Conservation (phyloP, 2,888 invertebrate species). For the Caradrina clavipalpis region DNA sequence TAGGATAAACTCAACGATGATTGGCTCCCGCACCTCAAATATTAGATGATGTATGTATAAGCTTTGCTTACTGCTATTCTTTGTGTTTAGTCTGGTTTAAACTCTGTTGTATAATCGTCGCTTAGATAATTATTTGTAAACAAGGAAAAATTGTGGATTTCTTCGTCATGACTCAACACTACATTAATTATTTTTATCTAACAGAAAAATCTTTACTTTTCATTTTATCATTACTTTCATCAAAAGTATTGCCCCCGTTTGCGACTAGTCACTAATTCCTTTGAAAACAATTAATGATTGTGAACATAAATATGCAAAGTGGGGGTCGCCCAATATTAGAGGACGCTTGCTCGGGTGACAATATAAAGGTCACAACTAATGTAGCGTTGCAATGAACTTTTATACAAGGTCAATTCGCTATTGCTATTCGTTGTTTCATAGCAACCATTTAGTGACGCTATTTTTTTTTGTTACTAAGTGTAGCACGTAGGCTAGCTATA, state of each 20-base stretch:
- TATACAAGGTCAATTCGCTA: conserved; percentile 50
- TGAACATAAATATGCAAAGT: conserved; percentile 29
- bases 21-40: conserved; percentile 38
- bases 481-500: background rate
- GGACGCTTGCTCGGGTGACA: conserved; percentile 34
- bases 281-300: conserved; percentile 30
- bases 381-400: conserved; percentile 54
- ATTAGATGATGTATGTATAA: conserved; percentile 40
- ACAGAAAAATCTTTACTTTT: background rate
- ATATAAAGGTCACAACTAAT: conserved; percentile 52
- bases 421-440: conserved; percentile 22
- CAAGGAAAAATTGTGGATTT: conserved; percentile 8
- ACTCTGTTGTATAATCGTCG: background rate
- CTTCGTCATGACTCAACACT: conserved; percentile 3
- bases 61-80: conserved; percentile 11
- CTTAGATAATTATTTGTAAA: background rate
- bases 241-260: background rate
- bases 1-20: conserved; percentile 57
- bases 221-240: conserved; percentile 6
- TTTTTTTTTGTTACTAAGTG: conserved; percentile 22
- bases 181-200: background rate
- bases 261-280: conserved; percentile 6
- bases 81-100: conserved; percentile 23
- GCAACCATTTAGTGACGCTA: conserved; percentile 11
- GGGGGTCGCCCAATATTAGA: conserved; percentile 35